Evolutionary conservation across 2,113 vertebrate genomes (phyloP).

Genomic region (Pituophis catenifer): DNA sequence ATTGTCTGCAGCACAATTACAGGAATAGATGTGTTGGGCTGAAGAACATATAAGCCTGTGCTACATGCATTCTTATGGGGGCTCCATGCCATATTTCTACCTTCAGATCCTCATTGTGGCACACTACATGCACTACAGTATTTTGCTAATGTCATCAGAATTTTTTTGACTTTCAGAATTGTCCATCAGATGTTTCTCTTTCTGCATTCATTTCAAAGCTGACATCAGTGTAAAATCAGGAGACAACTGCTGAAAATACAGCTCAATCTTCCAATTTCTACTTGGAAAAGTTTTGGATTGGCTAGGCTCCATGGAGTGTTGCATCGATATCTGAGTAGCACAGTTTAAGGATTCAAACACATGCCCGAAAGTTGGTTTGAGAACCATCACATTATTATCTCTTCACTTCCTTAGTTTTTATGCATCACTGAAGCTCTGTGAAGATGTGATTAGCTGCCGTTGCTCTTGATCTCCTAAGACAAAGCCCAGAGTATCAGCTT

Average conservation of each 20-base stretch:
- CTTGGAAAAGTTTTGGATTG: neutral
- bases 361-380: neutral
- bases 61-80: neutral
- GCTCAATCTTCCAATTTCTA: neutral
- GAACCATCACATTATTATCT: neutral
- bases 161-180: neutral
- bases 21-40: neutral
- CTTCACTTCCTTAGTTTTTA: neutral
- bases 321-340: neutral
- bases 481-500: neutral
- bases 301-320: neutral
- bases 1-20: neutral
- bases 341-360: neutral
- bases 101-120: neutral
- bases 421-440: neutral
- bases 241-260: neutral
- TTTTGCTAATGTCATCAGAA: neutral
- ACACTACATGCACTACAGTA: neutral
- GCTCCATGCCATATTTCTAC: neutral
- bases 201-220: neutral
- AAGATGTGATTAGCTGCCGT: neutral
- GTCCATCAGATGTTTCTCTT: neutral
- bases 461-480: neutral
- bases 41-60: neutral
- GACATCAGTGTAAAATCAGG: neutral